Percentiles rank a stretch among this genome's conserved stretches.
These are phyloP conservation scores for Sylvicola cinctus DNA, from an alignment of 2,888 invertebrate genomes.

Conservation along the genomic window DNA sequence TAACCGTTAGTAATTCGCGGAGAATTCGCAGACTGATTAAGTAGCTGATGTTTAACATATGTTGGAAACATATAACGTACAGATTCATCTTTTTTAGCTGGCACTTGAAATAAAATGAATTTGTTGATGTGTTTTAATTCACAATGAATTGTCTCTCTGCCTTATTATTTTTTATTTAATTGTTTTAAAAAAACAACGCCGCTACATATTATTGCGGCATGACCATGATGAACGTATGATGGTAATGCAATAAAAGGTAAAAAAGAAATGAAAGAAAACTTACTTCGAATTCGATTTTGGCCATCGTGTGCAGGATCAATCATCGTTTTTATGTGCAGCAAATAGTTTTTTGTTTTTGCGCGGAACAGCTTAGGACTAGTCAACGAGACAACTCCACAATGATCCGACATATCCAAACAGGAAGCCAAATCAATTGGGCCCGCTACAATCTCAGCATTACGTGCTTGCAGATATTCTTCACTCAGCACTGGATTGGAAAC, in stretches of 20 bases:
- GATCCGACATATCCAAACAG: conserved; percentile 66
- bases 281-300: conserved; percentile 23
- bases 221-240: no score
- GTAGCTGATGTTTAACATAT: conserved; percentile 15
- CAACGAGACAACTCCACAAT: conserved; percentile 63
- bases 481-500: conserved; percentile 47
- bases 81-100: conserved; percentile 16
- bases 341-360: conserved; percentile 54
- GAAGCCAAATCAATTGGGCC: conserved; percentile 69
- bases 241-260: no score
- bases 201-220: no score
- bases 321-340: conserved; percentile 56
- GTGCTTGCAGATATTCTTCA: conserved; percentile 62
- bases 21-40: conserved; percentile 14
- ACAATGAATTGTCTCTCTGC: no score
- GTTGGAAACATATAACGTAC: conserved; percentile 15
- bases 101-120: conserved; percentile 13
- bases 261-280: conserved; percentile 6
- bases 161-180: no score
- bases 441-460: conserved; percentile 77
- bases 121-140: no score
- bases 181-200: no score
- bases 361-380: conserved; percentile 71
- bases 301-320: conserved; percentile 40
- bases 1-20: conserved; percentile 4